Percentiles rank a stretch among this genome's conserved stretches.
These are phyloP conservation scores for Triplophysa yarkandensis DNA, from an alignment of 2,797 vertebrate species.

Conservation along the genomic window DNA sequence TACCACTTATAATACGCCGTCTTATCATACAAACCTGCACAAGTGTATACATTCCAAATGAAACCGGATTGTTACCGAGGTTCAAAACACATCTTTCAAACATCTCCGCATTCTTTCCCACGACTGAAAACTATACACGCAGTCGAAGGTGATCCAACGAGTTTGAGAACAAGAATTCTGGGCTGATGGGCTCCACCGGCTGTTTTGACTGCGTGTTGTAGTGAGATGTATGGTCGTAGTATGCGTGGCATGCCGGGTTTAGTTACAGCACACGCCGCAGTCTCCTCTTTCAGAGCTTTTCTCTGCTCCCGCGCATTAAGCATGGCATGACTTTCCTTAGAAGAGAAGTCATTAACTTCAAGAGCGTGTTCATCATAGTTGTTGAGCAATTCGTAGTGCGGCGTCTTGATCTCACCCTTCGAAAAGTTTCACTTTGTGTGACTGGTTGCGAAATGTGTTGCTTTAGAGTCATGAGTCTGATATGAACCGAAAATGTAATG, in stretches of 20 bases:
- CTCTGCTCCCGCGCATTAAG: slow-evolving; percentile 31
- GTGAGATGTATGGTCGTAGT: slow-evolving; percentile 60
- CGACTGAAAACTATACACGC: not conserved
- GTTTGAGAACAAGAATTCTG: slow-evolving; percentile 18
- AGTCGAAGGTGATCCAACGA: not conserved
- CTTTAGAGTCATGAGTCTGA: not conserved
- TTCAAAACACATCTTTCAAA: not conserved
- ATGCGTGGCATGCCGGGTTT: slow-evolving; percentile 50
- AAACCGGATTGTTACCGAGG: not conserved
- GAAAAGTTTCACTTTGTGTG: not conserved
- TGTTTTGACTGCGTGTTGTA: slow-evolving; percentile 51
- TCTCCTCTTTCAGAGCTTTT: slow-evolving; percentile 29
- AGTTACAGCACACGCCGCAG: slow-evolving; percentile 31
- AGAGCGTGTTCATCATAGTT: not conserved
- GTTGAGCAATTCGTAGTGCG: slow-evolving; percentile 4
- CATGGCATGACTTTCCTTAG: slow-evolving; percentile 5
- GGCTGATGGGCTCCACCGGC: slow-evolving; percentile 22
- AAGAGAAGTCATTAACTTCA: slow-evolving; percentile 5
- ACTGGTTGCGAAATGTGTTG: not conserved
- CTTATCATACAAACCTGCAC: no score
- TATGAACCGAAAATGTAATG: not conserved
- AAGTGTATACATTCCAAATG: not conserved
- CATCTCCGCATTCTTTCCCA: not conserved
- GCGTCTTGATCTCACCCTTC: not conserved
- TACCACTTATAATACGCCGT: no score